Conservation (phyloP, 2,888 invertebrate genomes). For the Thysanoteuthis rhombus region DNA sequence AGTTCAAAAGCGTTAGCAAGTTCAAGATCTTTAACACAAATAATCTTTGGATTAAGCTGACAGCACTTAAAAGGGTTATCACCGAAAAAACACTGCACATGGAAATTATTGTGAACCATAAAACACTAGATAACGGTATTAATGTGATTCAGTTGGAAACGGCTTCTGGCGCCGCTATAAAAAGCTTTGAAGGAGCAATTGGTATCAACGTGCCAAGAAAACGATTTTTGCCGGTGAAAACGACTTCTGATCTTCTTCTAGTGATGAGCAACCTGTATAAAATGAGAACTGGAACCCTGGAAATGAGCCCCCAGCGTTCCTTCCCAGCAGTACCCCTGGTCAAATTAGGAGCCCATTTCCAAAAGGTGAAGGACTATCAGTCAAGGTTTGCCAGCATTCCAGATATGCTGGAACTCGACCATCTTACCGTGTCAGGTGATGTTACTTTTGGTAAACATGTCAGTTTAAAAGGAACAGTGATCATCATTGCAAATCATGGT, state of each 20-base stretch:
- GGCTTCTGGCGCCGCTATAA: constrained; percentile 99
- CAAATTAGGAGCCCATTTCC: constrained; percentile 95
- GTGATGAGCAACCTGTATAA: constrained; percentile 99
- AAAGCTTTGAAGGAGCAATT: constrained; percentile 92
- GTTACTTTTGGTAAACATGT: constrained; percentile 97
- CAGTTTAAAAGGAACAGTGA: constrained; percentile 95
- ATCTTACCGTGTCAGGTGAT: constrained; percentile 98
- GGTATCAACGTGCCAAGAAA: constrained; percentile 93
- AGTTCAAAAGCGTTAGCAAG: constrained; percentile 25
- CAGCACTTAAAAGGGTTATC: constrained; percentile 87
- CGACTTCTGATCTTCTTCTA: constrained; percentile 93
- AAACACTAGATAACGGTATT: constrained; percentile 84
- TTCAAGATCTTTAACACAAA: constrained; percentile 95
- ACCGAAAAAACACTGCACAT: constrained; percentile 85
- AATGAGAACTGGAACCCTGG: constrained; percentile 83
- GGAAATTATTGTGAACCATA: constrained; percentile 98
- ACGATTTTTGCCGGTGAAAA: constrained; percentile 98
- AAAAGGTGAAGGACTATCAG: constrained; percentile 93
- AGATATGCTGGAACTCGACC: constrained; percentile 95
- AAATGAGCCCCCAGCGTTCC: constrained; percentile 94
- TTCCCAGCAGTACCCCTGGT: constrained; percentile 97
- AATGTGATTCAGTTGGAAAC: constrained; percentile 98
- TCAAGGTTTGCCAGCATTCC: constrained; percentile 94
- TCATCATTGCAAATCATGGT: constrained; percentile 99
- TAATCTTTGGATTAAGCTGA: constrained; percentile 95